Conservation (phyloP, 2,888 invertebrate genomes). For the Carterocephalus palaemon region DNA sequence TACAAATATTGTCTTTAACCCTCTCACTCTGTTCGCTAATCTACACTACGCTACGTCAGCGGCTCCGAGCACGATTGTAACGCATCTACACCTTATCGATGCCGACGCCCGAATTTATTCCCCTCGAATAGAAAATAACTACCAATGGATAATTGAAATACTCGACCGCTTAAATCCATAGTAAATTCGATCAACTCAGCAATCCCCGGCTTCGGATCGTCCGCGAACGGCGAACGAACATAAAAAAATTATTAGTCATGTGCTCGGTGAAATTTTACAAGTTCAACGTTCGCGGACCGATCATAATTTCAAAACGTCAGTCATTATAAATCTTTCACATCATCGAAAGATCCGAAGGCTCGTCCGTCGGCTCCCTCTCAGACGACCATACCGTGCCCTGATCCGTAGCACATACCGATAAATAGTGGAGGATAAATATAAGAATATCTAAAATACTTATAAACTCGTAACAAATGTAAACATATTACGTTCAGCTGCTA, state of each 20-base stretch:
- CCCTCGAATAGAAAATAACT: slow-evolving; percentile 66
- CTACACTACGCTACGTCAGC: slow-evolving; percentile 74
- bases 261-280: slow-evolving; percentile 35
- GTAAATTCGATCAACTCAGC: slow-evolving; percentile 78
- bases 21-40: slow-evolving; percentile 78
- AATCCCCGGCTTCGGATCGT: slow-evolving; percentile 53
- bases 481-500: slow-evolving; percentile 66
- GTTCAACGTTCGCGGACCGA: slow-evolving; percentile 52
- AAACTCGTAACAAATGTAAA: slow-evolving; percentile 80
- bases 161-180: slow-evolving; percentile 75
- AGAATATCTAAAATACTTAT: slow-evolving; percentile 85
- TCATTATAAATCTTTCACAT: slow-evolving; percentile 48
- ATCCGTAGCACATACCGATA: slow-evolving; percentile 59
- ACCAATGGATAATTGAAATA: slow-evolving; percentile 63
- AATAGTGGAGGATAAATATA: slow-evolving; percentile 82
- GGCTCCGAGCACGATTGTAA: slow-evolving; percentile 66
- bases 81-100: slow-evolving; percentile 64
- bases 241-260: slow-evolving; percentile 39
- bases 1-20: slow-evolving; percentile 81
- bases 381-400: slow-evolving; percentile 41
- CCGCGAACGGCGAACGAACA: slow-evolving; percentile 52
- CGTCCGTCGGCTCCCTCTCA: slow-evolving; percentile 37
- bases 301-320: slow-evolving; percentile 59
- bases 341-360: slow-evolving; percentile 40
- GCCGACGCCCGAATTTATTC: slow-evolving; percentile 58